phyloP scores from a whole-genome alignment of 2,113 vertebrate genomes.

The Lagenorhynchus albirostris region DNA sequence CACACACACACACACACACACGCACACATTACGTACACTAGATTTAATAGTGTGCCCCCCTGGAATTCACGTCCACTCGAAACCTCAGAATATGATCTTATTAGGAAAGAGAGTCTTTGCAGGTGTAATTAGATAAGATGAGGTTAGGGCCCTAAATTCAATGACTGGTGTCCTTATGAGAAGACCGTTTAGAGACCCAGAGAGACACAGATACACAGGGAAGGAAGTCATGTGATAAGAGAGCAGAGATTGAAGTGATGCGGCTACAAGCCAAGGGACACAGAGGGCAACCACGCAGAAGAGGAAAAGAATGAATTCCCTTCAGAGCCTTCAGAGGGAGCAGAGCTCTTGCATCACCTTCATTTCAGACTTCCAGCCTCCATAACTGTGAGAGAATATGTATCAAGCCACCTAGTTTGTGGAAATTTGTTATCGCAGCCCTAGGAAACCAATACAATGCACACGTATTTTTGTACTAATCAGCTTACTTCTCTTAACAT shows the following conservation, averaged over 20 bases:
- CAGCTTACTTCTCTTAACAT: background rate
- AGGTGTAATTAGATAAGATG: background rate
- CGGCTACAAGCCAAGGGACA: background rate
- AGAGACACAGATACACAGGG: background rate
- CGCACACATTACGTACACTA: background rate
- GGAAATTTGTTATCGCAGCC: background rate
- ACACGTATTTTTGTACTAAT: background rate
- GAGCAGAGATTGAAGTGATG: background rate
- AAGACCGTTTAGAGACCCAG: background rate
- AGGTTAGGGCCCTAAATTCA: background rate
- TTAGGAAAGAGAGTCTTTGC: background rate
- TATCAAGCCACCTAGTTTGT: background rate
- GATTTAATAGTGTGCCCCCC: background rate
- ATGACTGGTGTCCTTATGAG: background rate
- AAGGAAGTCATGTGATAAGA: background rate
- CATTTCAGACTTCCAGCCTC: background rate
- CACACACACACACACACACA: background rate
- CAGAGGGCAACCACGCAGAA: background rate
- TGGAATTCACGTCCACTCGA: background rate
- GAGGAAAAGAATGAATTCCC: background rate
- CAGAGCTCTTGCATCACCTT: background rate
- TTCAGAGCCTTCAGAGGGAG: background rate
- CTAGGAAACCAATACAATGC: background rate
- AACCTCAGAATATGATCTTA: background rate
- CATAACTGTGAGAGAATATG: background rate